Percentiles rank a stretch among this genome's conserved stretches.
phyloP scores from a whole-genome alignment of 2,888 invertebrate species.

The Steinernema carpocapsae region DNA sequence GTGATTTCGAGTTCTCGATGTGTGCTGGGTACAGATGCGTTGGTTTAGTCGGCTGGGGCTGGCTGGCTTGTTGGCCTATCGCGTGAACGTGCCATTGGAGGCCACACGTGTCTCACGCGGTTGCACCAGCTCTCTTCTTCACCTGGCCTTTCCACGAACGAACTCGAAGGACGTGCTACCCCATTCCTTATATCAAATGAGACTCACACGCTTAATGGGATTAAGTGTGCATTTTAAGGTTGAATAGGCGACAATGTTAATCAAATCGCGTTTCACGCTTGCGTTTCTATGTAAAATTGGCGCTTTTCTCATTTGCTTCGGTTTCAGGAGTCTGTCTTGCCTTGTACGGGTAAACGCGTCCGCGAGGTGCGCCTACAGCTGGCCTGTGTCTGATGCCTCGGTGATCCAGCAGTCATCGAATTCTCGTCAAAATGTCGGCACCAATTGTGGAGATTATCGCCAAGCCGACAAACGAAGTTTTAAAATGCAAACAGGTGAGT shows the following conservation, averaged over 20 bases:
- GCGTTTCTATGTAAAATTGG: neutral
- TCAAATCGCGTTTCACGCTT: constrained; percentile 6
- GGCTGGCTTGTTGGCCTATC: neutral
- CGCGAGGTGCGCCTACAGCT: constrained; percentile 32
- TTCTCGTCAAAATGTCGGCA: neutral
- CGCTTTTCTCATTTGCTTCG: neutral
- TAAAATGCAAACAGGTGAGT: constrained; percentile 9
- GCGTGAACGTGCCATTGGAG: too few relatives aligned
- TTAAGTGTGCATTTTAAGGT: neutral
- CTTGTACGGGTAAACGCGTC: constrained; percentile 35
- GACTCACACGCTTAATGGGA: too few relatives aligned
- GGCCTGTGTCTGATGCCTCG: constrained; percentile 32
- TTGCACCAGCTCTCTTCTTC: too few relatives aligned
- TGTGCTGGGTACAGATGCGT: constrained; percentile 28
- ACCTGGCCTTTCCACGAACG: too few relatives aligned
- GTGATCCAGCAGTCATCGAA: constrained; percentile 20
- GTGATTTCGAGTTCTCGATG: constrained; percentile 6
- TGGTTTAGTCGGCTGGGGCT: neutral
- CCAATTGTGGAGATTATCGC: neutral
- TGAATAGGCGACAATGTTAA: neutral
- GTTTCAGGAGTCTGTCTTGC: constrained; percentile 28
- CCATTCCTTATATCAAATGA: too few relatives aligned
- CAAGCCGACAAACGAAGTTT: constrained; percentile 4
- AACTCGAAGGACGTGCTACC: too few relatives aligned
- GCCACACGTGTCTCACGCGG: too few relatives aligned